Evolutionary conservation across 2,797 vertebrate species (phyloP).

Genomic region (Malurus splendens): DNA sequence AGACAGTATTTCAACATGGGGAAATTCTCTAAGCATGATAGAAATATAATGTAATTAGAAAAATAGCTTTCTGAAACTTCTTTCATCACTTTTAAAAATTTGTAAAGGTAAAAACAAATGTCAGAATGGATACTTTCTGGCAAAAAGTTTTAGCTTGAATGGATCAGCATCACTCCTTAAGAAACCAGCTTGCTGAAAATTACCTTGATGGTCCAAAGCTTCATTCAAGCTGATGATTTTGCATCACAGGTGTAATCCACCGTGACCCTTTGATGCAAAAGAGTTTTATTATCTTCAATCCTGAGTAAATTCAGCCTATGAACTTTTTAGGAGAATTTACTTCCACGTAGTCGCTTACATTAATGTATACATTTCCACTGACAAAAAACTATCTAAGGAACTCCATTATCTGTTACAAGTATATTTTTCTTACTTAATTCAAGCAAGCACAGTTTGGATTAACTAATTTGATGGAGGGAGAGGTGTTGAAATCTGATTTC

Average conservation of each 20-base stretch:
- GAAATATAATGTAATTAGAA: background rate
- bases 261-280: background rate
- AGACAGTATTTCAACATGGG: background rate
- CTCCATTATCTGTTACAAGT: background rate
- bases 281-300: background rate
- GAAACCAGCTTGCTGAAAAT: background rate
- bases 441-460: background rate
- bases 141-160: background rate
- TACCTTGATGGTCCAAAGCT: background rate
- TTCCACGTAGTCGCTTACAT: fast-evolving
- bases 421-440: background rate
- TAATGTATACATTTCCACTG: background rate
- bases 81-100: background rate
- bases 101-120: background rate
- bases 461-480: background rate
- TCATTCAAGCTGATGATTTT: background rate
- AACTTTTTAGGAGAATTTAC: background rate
- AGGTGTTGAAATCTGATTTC: background rate
- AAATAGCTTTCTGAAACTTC: background rate
- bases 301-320: background rate
- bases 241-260: background rate
- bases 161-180: background rate
- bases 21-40: background rate
- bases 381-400: background rate
- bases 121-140: background rate